Conservation (phyloP, 2,888 invertebrate species). For the Megastigmus dorsalis region DNA sequence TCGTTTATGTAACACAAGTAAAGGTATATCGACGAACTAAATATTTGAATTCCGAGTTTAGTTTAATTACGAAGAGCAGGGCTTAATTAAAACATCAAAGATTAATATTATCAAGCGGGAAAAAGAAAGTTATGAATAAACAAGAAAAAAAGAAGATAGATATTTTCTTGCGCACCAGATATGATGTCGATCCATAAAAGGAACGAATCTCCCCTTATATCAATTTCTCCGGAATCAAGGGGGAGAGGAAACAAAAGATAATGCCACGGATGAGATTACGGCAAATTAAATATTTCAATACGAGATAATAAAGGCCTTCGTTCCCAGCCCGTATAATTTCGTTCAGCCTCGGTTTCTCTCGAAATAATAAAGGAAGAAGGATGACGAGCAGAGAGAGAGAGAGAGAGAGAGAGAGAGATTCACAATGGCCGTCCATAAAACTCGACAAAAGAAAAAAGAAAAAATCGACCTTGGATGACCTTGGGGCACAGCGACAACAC, state of each 20-base stretch:
- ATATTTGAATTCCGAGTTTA: no score
- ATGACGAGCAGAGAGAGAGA: not conserved
- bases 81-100: no score
- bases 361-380: not conserved
- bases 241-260: not conserved
- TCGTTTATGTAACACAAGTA: no score
- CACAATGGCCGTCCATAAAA: not conserved
- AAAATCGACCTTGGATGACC: conserved; percentile 29
- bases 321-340: not conserved
- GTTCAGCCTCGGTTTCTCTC: not conserved
- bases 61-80: no score
- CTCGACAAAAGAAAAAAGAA: not conserved
- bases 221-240: not conserved
- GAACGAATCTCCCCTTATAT: not conserved
- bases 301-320: conserved; percentile 8
- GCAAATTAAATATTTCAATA: conserved; percentile 30
- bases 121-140: no score
- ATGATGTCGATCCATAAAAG: no score
- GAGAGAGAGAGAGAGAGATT: not conserved
- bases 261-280: conserved; percentile 7
- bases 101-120: no score
- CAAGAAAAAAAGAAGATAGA: no score
- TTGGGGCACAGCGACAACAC: not conserved
- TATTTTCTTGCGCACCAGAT: no score
- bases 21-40: no score